Base-by-base conservation (phyloP, 2,113 vertebrate genomes). In the Salvator merianae region DNA sequence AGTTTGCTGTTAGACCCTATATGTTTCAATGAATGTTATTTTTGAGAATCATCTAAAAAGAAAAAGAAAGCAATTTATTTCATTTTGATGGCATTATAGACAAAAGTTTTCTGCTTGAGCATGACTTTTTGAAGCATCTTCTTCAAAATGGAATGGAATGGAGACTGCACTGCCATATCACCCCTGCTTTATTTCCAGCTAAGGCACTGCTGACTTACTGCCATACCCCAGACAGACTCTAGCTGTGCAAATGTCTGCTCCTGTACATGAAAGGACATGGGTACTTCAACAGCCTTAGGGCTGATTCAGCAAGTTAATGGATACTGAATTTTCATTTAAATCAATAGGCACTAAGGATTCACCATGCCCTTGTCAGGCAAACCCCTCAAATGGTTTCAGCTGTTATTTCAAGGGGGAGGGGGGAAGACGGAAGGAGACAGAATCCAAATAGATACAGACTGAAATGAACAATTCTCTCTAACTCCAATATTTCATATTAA, bases 401-500 rank as follows among this genome's bases (percentile, higher is more conserved):
- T 68, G 63, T 74, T 87, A 79, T 66, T 84, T n/a, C 77, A 87
- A 28, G 5, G 82, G 13, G 84, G 70, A 1, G 2, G 81, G 75
- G 66, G 80, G 83, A 77, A 5, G 16, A 84, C 62, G 20, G 55
- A 59, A 59, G 55, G 55, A 20, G 55, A 59, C 14, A 5, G 55
- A 18, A 87, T 79, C 55, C 68, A 55, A 85, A 79, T 84, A 40
- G 7, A 69, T 2, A 40, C 13, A 84, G 20, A 86, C 82, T 16
- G n/a, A 88, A 87, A 88, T 2, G 43, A 81, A 82, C 65, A n/a
- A 32, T 13, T 77, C 77, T 72, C 59, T 69, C 22, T 68, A 70
- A 82, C 28, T 70, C 63, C 16, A 26, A 9, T 79, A 87, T 77
- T 86, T 83, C 83, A 83, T 69, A 80, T 43, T 26, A 81, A 84